Base-by-base conservation (phyloP, 2,797 vertebrate genomes). In the Enteromius fasciolatus region DNA sequence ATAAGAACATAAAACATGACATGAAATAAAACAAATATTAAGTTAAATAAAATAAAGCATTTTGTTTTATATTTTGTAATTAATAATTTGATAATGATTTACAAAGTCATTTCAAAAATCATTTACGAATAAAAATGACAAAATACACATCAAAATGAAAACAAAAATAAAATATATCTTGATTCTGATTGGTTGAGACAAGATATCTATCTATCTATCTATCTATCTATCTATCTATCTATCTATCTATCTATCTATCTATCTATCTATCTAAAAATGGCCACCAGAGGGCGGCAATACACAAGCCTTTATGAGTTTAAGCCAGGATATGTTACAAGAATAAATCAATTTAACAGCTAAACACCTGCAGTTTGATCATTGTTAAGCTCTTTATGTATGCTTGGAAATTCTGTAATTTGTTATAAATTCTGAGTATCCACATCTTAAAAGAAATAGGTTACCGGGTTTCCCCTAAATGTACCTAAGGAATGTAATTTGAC, bases 261-360 rank as follows among this genome's bases (percentile, higher is more conserved):
- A 18, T 50, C 44, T 10, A 10, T 18, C 23, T 11, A 46, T 33
- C 23, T 54, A 33, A 69, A 28, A 77, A 69, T 46, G 48, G n/a
- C 50, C 86, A 50, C 64, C 67, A 83, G 86, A 54, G 54, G 73
- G 48, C 41, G 67, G 17, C 46, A 33, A 28, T 3, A 39, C 66
- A 64, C 44, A 36, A 48, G 7, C 5, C 44, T 18, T 54, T 64
- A 4, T 41, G 59, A 2, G 59, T 59, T 50, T 70, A 44, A 6
- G 0, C n/a, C 54, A 23, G 20, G 17, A 23, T 14, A 8, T 39
- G 11, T 18, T 10, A 64, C 9, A 46, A 25, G 46, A n/a, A 31
- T 54, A 25, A 23, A n/a, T n/a, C 3, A 31, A 23, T 28, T 28
- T n/a, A 59, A 41, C 12, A 7, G 1, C 15, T 39, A 23, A 39